These are phyloP conservation scores for Leptobrachium ailaonicum DNA, from an alignment of 2,113 vertebrate genomes.

Conservation along the genomic window DNA sequence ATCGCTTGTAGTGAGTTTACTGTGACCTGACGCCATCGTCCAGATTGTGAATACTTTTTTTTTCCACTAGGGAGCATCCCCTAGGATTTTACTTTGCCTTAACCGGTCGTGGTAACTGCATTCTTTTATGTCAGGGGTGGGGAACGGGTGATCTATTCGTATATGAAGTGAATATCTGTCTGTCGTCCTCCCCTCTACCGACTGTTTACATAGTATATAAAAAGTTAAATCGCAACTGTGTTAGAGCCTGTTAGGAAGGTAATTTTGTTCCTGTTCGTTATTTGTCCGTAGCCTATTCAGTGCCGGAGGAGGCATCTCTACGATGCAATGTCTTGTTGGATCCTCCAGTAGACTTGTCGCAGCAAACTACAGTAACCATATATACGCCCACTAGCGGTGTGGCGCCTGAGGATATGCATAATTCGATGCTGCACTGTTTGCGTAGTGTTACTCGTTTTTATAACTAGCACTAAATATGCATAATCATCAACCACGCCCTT, in stretches of 20 bases:
- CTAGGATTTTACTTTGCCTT: slow-evolving; percentile 1
- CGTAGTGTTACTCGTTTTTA: too few relatives aligned
- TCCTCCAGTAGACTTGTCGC: too few relatives aligned
- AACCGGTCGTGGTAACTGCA: slow-evolving; percentile 6
- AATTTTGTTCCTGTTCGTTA: background rate
- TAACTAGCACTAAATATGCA: too few relatives aligned
- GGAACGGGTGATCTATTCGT: background rate
- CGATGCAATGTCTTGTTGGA: background rate
- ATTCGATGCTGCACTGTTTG: too few relatives aligned
- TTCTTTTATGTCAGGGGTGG: slow-evolving; percentile 7
- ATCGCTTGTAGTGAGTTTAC: background rate
- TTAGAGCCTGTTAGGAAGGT: background rate
- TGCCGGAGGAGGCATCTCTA: background rate
- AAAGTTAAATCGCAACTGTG: background rate
- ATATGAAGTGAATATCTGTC: background rate
- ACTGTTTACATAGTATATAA: background rate
- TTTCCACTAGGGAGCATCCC: background rate
- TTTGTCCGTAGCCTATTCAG: background rate
- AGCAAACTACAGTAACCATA: too few relatives aligned
- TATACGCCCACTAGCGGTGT: background rate
- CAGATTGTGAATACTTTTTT: background rate
- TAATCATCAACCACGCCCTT: too few relatives aligned
- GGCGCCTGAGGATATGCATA: too few relatives aligned
- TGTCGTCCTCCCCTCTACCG: background rate
- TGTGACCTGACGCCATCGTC: slow-evolving; percentile 4